Evolutionary conservation across 1,140 invertebrate species (phyloP), one percentile per base, ranked within the genome.

Genomic region (Megalopta genalis): DNA sequence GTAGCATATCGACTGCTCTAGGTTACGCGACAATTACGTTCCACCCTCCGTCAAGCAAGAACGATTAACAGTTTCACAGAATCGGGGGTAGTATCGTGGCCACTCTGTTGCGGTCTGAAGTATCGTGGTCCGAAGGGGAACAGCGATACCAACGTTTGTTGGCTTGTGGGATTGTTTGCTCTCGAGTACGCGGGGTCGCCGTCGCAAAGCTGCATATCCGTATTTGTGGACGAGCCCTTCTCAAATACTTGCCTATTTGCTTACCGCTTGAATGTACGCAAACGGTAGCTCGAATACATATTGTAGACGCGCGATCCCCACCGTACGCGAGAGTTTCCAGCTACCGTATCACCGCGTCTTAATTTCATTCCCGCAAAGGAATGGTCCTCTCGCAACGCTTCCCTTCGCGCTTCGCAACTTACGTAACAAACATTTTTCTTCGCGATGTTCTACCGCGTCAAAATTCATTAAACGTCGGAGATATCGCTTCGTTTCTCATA

Each of bases 241-340:
- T 86, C 86, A 87, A 87, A 87, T 86, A 87, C 75, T 84, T 86
- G 82, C 68, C 70, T 86, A 80, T 87, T 87, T 87, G 82, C 80
- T 77, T 62, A 67, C 79, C 77, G 65, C 76, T 86, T 77, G 65
- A 84, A 84, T 77, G 59, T 81, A 86, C 69, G 84, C 81, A 86
- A 86, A 83, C 77, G 76, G 81, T 72, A 74, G 73, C 77, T 71
- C 65, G 72, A 76, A 86, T 80, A 73, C 68, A 85, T 79, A 82
- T 86, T 57, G 60, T 75, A 85, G 80, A 85, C 80, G 69, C 63
- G 79, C 71, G 62, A 64, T n/a, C 21, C 25, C 39, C 18, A 23
- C 39, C 37, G 12, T 6, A 46, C 32, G 18, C 67, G 37, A 46
- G 71, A n/a, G n/a, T 27, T 46, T 80, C 27, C 60, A 57, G 42